phyloP scores from a whole-genome alignment of 2,113 vertebrate species.

The Zosterops pallidus region DNA sequence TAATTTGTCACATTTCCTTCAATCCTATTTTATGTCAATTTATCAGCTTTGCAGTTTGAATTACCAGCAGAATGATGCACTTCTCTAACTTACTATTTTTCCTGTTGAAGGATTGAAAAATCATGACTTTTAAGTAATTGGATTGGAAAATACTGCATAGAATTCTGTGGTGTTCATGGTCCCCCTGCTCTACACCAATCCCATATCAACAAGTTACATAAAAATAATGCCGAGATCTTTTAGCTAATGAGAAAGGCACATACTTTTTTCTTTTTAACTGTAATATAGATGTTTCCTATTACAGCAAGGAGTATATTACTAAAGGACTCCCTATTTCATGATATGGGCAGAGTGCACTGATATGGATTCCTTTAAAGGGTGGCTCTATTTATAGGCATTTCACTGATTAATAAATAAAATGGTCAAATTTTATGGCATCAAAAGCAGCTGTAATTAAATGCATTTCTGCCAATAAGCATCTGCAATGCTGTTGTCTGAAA shows the following conservation, averaged over 20 bases:
- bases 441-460: not conserved
- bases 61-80: not conserved
- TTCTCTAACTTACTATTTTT: not conserved
- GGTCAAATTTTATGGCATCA: not conserved
- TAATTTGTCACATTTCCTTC: not conserved
- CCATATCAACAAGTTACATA: not conserved
- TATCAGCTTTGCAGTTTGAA: not conserved
- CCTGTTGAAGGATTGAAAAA: not conserved
- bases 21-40: not conserved
- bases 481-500: not conserved
- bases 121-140: not conserved
- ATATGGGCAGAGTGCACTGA: not conserved
- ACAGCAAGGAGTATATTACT: not conserved
- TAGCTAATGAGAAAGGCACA: slow-evolving; percentile 51
- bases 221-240: slow-evolving; percentile 23
- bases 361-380: not conserved
- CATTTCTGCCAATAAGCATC: not conserved
- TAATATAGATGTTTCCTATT: not conserved
- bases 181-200: not conserved
- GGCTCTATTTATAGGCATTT: not conserved
- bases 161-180: not conserved
- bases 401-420: not conserved
- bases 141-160: slow-evolving; percentile 42
- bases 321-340: not conserved
- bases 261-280: not conserved